These are phyloP conservation scores for Heliconius charithonia DNA, from an alignment of 2,888 invertebrate genomes.

Conservation along the genomic window DNA sequence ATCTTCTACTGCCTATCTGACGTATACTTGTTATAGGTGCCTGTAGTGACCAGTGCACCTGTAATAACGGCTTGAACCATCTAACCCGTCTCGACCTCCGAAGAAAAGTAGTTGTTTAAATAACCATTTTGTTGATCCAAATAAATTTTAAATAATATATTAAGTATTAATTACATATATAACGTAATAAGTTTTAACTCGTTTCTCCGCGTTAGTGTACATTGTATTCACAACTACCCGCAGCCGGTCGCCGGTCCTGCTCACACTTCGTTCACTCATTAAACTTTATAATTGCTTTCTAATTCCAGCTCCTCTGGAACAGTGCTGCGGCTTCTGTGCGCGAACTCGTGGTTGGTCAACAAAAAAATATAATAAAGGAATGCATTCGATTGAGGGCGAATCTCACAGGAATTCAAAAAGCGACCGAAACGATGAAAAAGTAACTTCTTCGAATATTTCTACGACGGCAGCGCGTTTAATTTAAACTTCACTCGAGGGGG, in stretches of 20 bases:
- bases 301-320: constrained; percentile 16
- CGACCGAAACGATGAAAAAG: constrained; percentile 26
- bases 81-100: too few relatives aligned
- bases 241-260: not conserved
- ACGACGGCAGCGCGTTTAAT: constrained; percentile 37
- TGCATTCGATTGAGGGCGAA: constrained; percentile 33
- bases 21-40: too few relatives aligned
- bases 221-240: not conserved
- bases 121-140: too few relatives aligned
- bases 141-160: too few relatives aligned
- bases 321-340: constrained; percentile 2
- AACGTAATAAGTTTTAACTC: not conserved
- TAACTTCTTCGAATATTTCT: constrained; percentile 35
- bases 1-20: too few relatives aligned
- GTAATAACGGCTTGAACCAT: too few relatives aligned
- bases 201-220: not conserved
- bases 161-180: not conserved
- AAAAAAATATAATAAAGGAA: constrained; percentile 34
- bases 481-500: constrained; percentile 36
- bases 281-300: constrained; percentile 7
- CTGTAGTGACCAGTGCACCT: too few relatives aligned
- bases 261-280: not conserved
- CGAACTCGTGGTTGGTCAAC: constrained; percentile 28
- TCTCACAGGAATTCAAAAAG: constrained; percentile 32
- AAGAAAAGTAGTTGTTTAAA: too few relatives aligned